Conservation (phyloP, 23 tunicate genomes). For the Oikopleura dioica region DNA sequence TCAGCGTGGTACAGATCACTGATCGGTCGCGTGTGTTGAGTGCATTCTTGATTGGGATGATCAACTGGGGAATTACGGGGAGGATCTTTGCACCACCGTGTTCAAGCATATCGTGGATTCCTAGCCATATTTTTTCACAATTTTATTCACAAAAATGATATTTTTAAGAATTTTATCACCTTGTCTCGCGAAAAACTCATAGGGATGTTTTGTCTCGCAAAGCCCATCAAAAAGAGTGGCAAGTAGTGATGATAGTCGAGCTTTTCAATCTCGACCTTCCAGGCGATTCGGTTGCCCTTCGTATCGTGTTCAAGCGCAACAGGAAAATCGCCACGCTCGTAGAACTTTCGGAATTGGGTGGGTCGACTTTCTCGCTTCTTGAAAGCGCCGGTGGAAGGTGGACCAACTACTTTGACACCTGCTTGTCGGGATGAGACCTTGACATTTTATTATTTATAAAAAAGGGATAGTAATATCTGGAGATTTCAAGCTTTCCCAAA, state of each 20-base stretch:
- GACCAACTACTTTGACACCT: constrained; percentile 69
- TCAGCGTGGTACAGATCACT: constrained; percentile 78
- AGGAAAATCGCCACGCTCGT: constrained; percentile 97
- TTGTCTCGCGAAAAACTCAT: constrained; percentile 96
- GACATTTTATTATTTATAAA: too few species aligned
- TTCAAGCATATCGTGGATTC: constrained; percentile 88
- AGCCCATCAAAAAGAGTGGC: constrained; percentile 85
- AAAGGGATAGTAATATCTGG: too few species aligned
- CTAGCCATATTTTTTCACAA: too few species aligned
- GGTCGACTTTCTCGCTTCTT: constrained; percentile 36
- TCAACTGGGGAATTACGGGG: constrained; percentile 91
- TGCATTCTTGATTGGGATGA: constrained; percentile 94
- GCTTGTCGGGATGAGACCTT: too few species aligned
- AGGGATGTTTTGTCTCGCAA: constrained; percentile 81
- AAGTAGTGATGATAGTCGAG: constrained; percentile 97
- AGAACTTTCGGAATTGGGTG: constrained; percentile 87
- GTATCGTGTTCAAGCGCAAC: constrained; percentile 98
- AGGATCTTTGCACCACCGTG: constrained; percentile 89
- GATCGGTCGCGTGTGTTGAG: constrained; percentile 47
- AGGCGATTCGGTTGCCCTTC: constrained; percentile 97
- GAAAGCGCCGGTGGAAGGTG: constrained; percentile 85
- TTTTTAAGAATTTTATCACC: too few species aligned
- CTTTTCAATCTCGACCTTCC: constrained; percentile 98
- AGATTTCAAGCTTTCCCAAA: too few species aligned
- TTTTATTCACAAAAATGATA: too few species aligned